These are phyloP conservation scores for Oreocharis arfaki DNA, from an alignment of 2,113 vertebrate genomes.

Conservation along the genomic window DNA sequence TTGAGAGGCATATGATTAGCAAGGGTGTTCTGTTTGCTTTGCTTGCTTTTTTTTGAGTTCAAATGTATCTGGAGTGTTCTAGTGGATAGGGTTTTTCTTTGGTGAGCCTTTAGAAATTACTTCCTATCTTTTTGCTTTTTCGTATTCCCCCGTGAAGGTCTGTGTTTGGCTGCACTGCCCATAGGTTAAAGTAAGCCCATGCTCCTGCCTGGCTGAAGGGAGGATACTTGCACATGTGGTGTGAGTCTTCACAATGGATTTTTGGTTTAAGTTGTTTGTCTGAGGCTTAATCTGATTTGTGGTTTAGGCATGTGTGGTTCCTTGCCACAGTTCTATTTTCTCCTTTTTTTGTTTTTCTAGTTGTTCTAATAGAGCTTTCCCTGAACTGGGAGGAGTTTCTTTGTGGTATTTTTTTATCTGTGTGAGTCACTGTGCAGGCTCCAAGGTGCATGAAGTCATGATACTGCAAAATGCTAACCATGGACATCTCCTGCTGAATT, in stretches of 20 bases:
- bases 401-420: background rate
- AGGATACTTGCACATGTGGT: background rate
- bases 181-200: background rate
- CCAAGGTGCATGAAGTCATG: background rate
- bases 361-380: background rate
- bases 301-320: background rate
- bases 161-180: background rate
- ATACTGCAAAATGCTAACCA: background rate
- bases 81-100: background rate
- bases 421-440: background rate
- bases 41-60: background rate
- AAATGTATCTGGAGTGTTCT: background rate
- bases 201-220: background rate
- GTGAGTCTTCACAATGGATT: background rate
- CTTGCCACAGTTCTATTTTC: background rate
- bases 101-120: background rate
- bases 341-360: rapidly evolving
- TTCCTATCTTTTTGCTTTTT: background rate
- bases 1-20: background rate
- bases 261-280: background rate
- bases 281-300: background rate
- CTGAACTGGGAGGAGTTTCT: background rate
- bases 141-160: background rate
- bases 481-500: background rate
- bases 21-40: background rate